Evolutionary conservation across 2,888 invertebrate species (phyloP).

Genomic region (Conistra vaccinii): DNA sequence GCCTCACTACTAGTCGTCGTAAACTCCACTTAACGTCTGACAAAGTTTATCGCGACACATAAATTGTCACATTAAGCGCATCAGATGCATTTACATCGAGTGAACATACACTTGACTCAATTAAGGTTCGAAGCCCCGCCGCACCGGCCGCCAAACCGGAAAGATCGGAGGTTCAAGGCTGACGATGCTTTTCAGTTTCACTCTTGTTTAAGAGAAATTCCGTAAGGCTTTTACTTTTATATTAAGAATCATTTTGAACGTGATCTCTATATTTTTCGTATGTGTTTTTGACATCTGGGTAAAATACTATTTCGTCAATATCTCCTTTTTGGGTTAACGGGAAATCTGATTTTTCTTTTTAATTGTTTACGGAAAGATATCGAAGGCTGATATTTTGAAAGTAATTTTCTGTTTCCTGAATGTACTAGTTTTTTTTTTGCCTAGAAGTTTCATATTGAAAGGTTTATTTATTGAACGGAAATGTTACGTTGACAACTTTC

Average conservation of each 20-base stretch:
- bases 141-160: constrained; percentile 66
- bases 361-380: constrained; percentile 60
- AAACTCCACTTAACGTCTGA: constrained; percentile 37
- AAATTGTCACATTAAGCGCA: constrained; percentile 61
- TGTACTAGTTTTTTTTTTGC: constrained; percentile 56
- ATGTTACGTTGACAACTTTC: constrained; percentile 38
- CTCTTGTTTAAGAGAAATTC: constrained; percentile 61
- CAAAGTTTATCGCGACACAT: constrained; percentile 52
- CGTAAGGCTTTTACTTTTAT: constrained; percentile 50
- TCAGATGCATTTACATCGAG: constrained; percentile 45
- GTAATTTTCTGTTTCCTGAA: constrained; percentile 54
- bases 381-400: constrained; percentile 57
- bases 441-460: constrained; percentile 44
- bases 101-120: constrained; percentile 70
- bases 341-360: constrained; percentile 41
- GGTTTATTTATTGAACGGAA: constrained; percentile 29
- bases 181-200: constrained; percentile 58
- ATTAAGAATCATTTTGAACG: not conserved
- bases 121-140: constrained; percentile 67
- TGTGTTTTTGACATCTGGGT: not conserved
- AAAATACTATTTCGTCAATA: constrained; percentile 8
- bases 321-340: not conserved
- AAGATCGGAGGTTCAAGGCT: constrained; percentile 68
- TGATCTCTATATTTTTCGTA: not conserved
- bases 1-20: constrained; percentile 38